Base-by-base conservation (phyloP, 2,113 vertebrate genomes). In the Zosterops lateralis region DNA sequence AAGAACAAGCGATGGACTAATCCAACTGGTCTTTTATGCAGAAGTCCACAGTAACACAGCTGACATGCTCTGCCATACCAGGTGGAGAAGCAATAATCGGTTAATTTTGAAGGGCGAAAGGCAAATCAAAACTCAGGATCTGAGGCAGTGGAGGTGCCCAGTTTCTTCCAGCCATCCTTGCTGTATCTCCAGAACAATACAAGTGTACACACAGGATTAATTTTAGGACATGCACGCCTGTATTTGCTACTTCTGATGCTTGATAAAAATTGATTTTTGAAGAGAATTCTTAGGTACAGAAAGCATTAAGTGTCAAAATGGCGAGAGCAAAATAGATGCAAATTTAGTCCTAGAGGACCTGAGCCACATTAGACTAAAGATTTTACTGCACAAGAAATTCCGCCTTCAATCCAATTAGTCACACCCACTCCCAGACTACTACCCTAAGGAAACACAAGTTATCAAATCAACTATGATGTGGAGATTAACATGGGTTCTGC, bases 1-100 rank as follows among this genome's bases (percentile, higher is more conserved):
- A 95, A 93, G 95, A 96, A 96, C 50, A 93, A 95, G 96, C 68
- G 89, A 87, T 95, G 90, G 90, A 93, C 97, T 97, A 88, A 96
- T 96, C 96, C 96, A 96, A 84, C 92, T 79, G 92, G 93, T 94
- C 81, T 94, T 94, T 96, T 92, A 76, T 96, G 89, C 97, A 95
- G 96, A 96, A 96, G 90, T 93, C 84, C 95, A 93, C 72, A 92
- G 78, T 86, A 85, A 92, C 94, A 91, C 97, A 97, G 97, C 95
- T 95, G 95, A 87, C 89, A 92, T 45, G 92, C 70, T 91, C 92
- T 95, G 96, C 94, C 96, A 56, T 84, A 96, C 71, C 95, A 56
- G 94, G 17, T 92, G 87, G 72, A 97, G 96, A 94, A 96, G 72
- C 81, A 97, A 92, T 84, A 94, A 91, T 42, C 44, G 4, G 71